phyloP scores from a whole-genome alignment of 2,797 vertebrate species.

The Nannoperca australis region DNA sequence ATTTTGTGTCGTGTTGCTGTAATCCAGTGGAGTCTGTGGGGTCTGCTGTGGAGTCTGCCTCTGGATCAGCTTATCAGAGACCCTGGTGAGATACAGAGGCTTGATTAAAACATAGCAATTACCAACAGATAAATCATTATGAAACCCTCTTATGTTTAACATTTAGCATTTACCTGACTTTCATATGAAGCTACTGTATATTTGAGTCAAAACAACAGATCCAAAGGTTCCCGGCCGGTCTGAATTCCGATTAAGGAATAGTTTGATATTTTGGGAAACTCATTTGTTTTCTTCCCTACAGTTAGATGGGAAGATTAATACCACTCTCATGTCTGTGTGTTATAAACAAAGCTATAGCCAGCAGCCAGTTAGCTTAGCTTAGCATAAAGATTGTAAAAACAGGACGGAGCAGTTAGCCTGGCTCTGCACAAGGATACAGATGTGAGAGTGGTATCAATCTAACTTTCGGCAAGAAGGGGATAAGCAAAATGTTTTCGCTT shows the following conservation, averaged over 20 bases:
- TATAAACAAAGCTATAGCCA: not conserved
- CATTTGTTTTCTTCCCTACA: not conserved
- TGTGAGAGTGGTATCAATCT: not conserved
- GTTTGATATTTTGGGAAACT: not conserved
- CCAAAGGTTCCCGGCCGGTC: not conserved
- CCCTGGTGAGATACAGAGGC: constrained; percentile 80
- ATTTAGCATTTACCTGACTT: constrained; percentile 6
- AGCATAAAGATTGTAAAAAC: not conserved
- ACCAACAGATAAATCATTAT: not conserved
- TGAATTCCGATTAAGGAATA: not conserved
- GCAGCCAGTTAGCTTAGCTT: not conserved
- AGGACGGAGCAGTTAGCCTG: not conserved
- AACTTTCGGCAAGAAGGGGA: not conserved
- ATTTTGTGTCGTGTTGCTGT: constrained; percentile 82
- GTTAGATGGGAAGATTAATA: not conserved
- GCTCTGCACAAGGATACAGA: not conserved
- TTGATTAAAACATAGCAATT: constrained; percentile 20
- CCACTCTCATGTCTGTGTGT: not conserved
- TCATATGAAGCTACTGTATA: not conserved
- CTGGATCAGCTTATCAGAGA: constrained; percentile 91
- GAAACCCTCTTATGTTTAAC: not conserved
- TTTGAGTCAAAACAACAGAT: not conserved
- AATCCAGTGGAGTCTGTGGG: constrained; percentile 82
- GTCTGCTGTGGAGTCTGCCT: constrained; percentile 85
- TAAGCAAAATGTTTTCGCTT: not conserved